phyloP scores from a whole-genome alignment of 1,140 invertebrate species.

The Adelges cooleyi region DNA sequence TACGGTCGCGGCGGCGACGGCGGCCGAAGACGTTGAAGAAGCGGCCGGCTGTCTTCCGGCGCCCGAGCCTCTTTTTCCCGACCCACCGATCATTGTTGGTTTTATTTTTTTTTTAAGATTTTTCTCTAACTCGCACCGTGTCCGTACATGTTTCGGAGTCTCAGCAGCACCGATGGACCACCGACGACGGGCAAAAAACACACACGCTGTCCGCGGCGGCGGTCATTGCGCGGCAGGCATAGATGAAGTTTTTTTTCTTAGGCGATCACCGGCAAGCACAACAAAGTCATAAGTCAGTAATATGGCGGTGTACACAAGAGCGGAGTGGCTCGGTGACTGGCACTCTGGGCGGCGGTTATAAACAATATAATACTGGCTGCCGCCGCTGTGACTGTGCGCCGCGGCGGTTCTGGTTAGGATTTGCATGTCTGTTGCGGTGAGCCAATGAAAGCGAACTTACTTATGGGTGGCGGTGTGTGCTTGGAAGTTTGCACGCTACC shows the following conservation, averaged over 20 bases:
- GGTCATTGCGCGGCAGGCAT: no score
- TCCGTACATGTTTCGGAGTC: no score
- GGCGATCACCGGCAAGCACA: no score
- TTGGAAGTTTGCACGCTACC: conserved; percentile 14
- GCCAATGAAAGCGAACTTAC: conserved; percentile 23
- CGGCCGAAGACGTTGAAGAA: neutral
- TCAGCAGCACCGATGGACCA: no score
- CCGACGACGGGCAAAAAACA: no score
- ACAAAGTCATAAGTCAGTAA: no score
- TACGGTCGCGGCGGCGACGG: neutral
- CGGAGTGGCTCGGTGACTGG: conserved; percentile 19
- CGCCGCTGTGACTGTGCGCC: neutral
- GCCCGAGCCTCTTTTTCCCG: conserved; percentile 11
- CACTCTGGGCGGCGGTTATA: conserved; percentile 2
- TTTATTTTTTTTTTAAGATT: no score
- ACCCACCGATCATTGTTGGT: neutral
- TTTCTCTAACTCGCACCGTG: no score
- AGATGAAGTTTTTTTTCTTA: no score
- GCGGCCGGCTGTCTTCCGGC: neutral
- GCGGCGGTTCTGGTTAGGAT: conserved; percentile 8
- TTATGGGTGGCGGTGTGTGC: neutral
- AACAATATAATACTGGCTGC: neutral
- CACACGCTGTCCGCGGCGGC: no score
- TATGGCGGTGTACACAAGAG: no score
- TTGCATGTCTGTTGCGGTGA: conserved; percentile 12